Conservation (phyloP, 2,797 vertebrate species). For the Loriculus beryllinus region DNA sequence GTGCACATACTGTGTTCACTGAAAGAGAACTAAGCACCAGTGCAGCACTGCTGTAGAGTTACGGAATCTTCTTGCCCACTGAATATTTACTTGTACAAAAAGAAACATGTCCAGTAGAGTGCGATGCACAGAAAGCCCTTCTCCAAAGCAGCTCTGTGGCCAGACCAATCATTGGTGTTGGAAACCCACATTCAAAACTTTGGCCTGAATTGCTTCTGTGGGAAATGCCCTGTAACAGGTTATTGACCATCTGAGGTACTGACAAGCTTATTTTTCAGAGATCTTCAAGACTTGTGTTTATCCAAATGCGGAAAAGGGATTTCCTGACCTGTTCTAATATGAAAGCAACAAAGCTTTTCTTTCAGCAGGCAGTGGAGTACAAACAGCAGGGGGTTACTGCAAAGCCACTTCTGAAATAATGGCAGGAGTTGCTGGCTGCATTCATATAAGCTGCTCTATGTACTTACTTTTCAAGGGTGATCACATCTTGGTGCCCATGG, state of each 20-base stretch:
- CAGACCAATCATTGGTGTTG: background rate
- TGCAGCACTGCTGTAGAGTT: background rate
- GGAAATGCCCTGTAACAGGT: background rate
- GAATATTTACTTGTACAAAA: background rate
- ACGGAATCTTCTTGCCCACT: background rate
- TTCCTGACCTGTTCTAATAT: background rate
- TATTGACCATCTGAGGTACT: background rate
- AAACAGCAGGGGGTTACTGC: background rate
- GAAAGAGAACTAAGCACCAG: background rate
- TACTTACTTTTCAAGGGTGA: slow-evolving; percentile 95
- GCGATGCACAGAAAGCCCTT: background rate
- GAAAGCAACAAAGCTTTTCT: slow-evolving; percentile 18
- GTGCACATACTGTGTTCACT: background rate
- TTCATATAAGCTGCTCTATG: background rate
- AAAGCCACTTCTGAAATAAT: background rate
- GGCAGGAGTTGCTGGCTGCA: background rate
- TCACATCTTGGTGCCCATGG: slow-evolving; percentile 88
- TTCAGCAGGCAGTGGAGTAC: background rate
- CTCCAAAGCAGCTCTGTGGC: background rate
- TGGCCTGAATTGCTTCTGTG: background rate
- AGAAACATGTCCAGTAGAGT: background rate
- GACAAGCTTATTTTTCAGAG: background rate
- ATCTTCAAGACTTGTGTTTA: background rate
- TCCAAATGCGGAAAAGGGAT: background rate
- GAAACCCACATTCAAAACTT: background rate